Evolutionary conservation across 2,888 invertebrate genomes (phyloP).

Genomic region (Abrostola triplasia): DNA sequence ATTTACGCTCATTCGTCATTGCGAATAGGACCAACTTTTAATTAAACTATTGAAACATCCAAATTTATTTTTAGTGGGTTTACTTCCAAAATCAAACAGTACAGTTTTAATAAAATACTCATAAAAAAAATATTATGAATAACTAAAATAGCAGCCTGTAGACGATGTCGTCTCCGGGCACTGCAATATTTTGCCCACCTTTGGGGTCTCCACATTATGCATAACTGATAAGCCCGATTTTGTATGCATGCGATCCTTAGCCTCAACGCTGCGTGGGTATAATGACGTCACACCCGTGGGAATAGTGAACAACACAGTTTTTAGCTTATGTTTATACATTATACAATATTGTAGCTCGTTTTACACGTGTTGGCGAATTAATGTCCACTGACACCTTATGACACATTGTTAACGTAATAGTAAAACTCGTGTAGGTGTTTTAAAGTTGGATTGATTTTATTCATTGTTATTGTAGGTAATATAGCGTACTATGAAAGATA

Average conservation of each 20-base stretch:
- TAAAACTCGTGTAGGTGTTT: neutral
- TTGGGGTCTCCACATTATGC: conserved; percentile 88
- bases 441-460: neutral
- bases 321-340: conserved; percentile 59
- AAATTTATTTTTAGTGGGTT: too few relatives aligned
- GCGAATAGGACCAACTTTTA: too few relatives aligned
- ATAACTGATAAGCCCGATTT: conserved; percentile 88
- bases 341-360: conserved; percentile 13
- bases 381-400: neutral
- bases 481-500: too few relatives aligned
- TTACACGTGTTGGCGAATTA: neutral
- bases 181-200: conserved; percentile 87
- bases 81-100: too few relatives aligned
- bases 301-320: conserved; percentile 65
- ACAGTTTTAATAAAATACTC: neutral
- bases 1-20: too few relatives aligned
- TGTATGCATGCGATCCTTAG: conserved; percentile 88
- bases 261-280: conserved; percentile 68
- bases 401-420: neutral
- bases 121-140: conserved; percentile 15
- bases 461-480: too few relatives aligned
- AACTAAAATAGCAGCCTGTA: conserved; percentile 47
- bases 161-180: conserved; percentile 57
- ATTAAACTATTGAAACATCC: too few relatives aligned
- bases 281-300: conserved; percentile 81